A percentile compares a stretch with the other conserved stretches of the same genome.
These are phyloP conservation scores for Oreochromis grahami DNA, from an alignment of 2,797 vertebrate genomes.

Conservation along the genomic window DNA sequence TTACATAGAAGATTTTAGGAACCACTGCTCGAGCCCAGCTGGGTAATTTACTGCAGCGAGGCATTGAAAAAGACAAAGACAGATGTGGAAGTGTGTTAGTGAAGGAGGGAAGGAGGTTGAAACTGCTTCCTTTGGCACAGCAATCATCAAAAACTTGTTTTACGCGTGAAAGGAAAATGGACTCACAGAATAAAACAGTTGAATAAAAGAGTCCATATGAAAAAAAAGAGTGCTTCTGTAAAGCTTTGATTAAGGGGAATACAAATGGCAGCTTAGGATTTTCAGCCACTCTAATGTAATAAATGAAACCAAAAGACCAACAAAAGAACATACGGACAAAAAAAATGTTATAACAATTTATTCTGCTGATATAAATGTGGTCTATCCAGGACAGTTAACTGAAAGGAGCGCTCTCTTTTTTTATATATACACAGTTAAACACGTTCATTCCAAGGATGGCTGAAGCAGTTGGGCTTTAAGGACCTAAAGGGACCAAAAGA, in stretches of 20 bases:
- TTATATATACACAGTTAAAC: not conserved
- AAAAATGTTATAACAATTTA: not conserved
- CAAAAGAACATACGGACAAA: not conserved
- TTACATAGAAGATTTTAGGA: slow-evolving; percentile 97
- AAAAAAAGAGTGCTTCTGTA: not conserved
- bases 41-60: slow-evolving; percentile 86
- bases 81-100: not conserved
- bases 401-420: not conserved
- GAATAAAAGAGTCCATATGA: not conserved
- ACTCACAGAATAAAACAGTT: not conserved
- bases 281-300: not conserved
- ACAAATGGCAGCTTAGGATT: not conserved
- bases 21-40: slow-evolving; percentile 96
- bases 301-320: not conserved
- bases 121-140: slow-evolving; percentile 4
- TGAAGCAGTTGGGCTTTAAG: not conserved
- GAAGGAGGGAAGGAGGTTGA: not conserved
- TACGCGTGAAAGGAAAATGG: slow-evolving; percentile 10
- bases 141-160: slow-evolving; percentile 15
- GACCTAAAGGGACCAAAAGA: not conserved
- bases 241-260: not conserved
- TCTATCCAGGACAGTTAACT: not conserved
- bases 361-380: not conserved
- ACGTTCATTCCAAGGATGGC: not conserved
- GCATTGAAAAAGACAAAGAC: slow-evolving; percentile 16